Evolutionary conservation across 2,888 invertebrate species (phyloP).

Genomic region (Macrostomum cliftonense): DNA sequence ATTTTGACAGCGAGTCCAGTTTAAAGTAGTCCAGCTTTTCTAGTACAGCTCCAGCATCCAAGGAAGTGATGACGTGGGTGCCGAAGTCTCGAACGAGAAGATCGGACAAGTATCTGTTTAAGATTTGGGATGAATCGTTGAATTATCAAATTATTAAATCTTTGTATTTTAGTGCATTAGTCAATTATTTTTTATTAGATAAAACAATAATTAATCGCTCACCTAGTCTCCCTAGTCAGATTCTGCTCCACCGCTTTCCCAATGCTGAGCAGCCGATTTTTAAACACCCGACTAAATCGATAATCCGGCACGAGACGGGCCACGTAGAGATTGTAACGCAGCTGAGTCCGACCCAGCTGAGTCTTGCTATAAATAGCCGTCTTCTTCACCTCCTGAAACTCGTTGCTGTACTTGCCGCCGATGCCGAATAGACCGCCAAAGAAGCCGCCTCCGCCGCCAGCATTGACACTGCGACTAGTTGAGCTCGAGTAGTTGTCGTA

Average conservation of each 20-base stretch:
- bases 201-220: too few species aligned
- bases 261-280: constrained; percentile 17
- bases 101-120: constrained; percentile 18
- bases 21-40: constrained; percentile 17
- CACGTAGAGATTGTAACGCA: constrained; percentile 15
- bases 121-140: too few species aligned
- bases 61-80: constrained; percentile 20
- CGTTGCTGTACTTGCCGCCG: constrained; percentile 18
- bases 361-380: too few species aligned
- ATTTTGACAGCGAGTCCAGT: too few species aligned
- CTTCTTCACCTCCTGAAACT: constrained; percentile 15
- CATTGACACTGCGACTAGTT: constrained; percentile 17
- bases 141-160: too few species aligned
- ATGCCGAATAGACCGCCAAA: constrained; percentile 13
- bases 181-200: too few species aligned
- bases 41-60: constrained; percentile 19
- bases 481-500: constrained; percentile 17
- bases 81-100: constrained; percentile 23
- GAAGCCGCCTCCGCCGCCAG: constrained; percentile 13
- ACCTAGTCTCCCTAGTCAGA: constrained; percentile 15
- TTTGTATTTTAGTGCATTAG: too few species aligned
- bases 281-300: constrained; percentile 15
- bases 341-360: constrained; percentile 15
- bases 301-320: constrained; percentile 17
- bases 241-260: constrained; percentile 17